phyloP scores from a whole-genome alignment of 2,113 vertebrate species.

The Nerophis ophidion region DNA sequence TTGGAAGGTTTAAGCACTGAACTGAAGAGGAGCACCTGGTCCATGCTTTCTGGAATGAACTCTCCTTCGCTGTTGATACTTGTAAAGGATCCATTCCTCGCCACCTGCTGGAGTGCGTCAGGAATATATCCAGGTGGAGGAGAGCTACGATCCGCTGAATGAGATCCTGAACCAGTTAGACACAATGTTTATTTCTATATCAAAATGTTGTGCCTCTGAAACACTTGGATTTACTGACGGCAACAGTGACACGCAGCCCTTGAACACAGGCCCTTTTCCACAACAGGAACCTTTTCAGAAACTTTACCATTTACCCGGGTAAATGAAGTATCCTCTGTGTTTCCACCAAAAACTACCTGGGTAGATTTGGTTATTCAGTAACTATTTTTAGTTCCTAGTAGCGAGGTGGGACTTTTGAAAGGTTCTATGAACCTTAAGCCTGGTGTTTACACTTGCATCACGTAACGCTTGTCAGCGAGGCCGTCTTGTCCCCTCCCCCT shows the following conservation, averaged over 20 bases:
- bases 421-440: too few relatives aligned
- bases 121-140: slow-evolving; percentile 98
- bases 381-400: too few relatives aligned
- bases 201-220: not conserved
- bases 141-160: slow-evolving; percentile 88
- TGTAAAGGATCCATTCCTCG: slow-evolving; percentile 95
- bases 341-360: too few relatives aligned
- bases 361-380: too few relatives aligned
- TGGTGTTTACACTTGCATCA: too few relatives aligned
- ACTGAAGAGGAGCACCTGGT: slow-evolving; percentile 76
- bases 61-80: slow-evolving; percentile 99
- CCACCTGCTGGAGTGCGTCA: slow-evolving; percentile 91
- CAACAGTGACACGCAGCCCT: not conserved
- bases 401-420: too few relatives aligned
- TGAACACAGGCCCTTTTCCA: too few relatives aligned
- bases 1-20: not conserved
- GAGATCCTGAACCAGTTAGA: slow-evolving; percentile 69
- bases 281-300: too few relatives aligned
- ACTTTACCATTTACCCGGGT: too few relatives aligned
- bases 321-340: too few relatives aligned
- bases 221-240: not conserved
- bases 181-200: not conserved
- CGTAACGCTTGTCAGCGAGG: too few relatives aligned
- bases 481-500: too few relatives aligned
- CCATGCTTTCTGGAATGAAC: slow-evolving; percentile 98